Evolutionary conservation across 1,140 invertebrate genomes (phyloP).

Genomic region (Limonius californicus): DNA sequence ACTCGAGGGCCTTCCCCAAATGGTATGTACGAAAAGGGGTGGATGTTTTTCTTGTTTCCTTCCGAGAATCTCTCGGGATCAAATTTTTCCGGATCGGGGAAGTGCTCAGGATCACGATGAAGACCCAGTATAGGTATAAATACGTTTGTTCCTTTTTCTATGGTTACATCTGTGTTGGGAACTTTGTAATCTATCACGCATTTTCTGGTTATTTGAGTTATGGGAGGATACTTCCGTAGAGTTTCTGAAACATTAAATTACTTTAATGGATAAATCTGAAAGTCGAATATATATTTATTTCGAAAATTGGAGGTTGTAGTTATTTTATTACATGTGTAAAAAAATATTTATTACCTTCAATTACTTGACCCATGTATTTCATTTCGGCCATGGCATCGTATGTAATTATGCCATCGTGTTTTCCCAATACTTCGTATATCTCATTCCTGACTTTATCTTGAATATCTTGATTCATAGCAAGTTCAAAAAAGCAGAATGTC

Average conservation of each 20-base stretch:
- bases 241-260: constrained; percentile 2
- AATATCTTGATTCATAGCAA: constrained; percentile 48
- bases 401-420: constrained; percentile 49
- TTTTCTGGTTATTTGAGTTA: background rate
- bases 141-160: background rate
- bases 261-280: background rate
- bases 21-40: background rate
- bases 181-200: constrained; percentile 1
- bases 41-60: background rate
- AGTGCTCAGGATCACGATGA: background rate
- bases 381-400: constrained; percentile 58
- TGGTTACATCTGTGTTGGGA: background rate
- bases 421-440: constrained; percentile 45
- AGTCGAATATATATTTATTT: too few species aligned
- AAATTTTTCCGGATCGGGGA: background rate
- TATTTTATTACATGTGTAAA: too few species aligned
- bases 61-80: constrained; percentile 2
- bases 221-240: constrained; percentile 2
- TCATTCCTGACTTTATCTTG: constrained; percentile 49
- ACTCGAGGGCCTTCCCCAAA: constrained; percentile 5
- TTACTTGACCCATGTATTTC: constrained; percentile 38
- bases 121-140: background rate
- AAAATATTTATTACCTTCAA: constrained; percentile 25
- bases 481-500: constrained; percentile 48
- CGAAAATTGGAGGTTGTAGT: too few species aligned